Evolutionary conservation across 2,888 invertebrate species (phyloP), one percentile per base, ranked within the genome.

Genomic region (Hedychridium roseum): DNA sequence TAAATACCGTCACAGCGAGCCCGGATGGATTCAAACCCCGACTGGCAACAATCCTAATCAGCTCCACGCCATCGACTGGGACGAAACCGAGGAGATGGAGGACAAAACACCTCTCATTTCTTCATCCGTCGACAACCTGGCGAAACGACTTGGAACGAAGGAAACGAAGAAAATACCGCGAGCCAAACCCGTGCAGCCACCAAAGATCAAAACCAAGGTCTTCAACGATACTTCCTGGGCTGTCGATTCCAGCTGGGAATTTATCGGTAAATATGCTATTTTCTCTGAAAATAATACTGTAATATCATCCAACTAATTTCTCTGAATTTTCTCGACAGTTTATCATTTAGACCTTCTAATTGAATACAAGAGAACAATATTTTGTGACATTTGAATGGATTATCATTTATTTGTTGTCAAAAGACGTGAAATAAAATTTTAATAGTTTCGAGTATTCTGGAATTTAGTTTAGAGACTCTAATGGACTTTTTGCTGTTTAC

Each of bases 221-320:
- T 74, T 78, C 51, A 79, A 76, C 42, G 81, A 80, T 34, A 78
- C 79, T 11, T 86, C 89, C 50, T 93, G 93, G 92, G 88, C 91
- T 57, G 86, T 94, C 50, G 93, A 93, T 80, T 92, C 91, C 68
- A 91, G 92, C 79, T 93, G 93, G 93, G 92, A 92, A 79, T 94
- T 92, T 77, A 89, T 92, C 80, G 88, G 90, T 85, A 84, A 84
- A 83, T 81, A 17, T 2, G 5, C 9, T 9, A 23, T 6, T 23
- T 6, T 23, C 23, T 15, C 4, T 5, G 31, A 23, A 23, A 23
- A 6, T 23, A 9, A 23, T 23, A 23, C 5, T 6, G 23, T 23
- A 6, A 23, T 23, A 6, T 5, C 9, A 23, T 23, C 23, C 5
- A 23, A 23, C 9, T 9, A 23, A 9, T 5, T 23, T 23, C 23